phyloP scores from a whole-genome alignment of 2,888 invertebrate species.

The Cephus nigrinus region DNA sequence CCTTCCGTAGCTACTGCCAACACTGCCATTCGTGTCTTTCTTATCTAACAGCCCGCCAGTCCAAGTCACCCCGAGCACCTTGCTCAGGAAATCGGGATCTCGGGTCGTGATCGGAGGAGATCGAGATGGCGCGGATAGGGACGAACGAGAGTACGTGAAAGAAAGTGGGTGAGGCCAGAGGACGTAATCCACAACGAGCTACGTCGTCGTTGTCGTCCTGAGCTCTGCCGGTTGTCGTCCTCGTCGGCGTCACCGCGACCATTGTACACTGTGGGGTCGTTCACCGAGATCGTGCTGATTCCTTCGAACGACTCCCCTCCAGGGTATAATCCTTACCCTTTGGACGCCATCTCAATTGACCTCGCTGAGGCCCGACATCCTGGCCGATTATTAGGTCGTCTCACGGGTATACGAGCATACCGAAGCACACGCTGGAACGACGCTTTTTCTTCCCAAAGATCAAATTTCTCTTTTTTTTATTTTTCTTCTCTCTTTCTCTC shows the following conservation, averaged over 20 bases:
- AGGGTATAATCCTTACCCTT: slow-evolving; percentile 33
- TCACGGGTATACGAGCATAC: slow-evolving; percentile 3
- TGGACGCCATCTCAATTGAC: slow-evolving; percentile 29
- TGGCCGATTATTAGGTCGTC: slow-evolving; percentile 41
- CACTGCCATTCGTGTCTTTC: background rate
- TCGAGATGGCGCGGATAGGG: background rate
- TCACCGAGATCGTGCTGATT: slow-evolving; percentile 48
- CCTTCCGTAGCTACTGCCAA: background rate
- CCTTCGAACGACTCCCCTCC: slow-evolving; percentile 36
- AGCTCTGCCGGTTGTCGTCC: slow-evolving; percentile 15
- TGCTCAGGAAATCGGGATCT: background rate
- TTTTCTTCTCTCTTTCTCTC: background rate
- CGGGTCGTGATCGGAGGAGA: background rate
- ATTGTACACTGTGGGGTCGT: slow-evolving; percentile 37
- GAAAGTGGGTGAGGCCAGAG: background rate
- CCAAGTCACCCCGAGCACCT: background rate
- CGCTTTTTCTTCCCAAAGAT: slow-evolving; percentile 11
- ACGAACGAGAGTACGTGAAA: background rate
- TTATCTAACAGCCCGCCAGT: background rate
- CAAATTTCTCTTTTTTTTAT: slow-evolving; percentile 11
- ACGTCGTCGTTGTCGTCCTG: background rate
- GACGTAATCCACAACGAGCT: background rate
- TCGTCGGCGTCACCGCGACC: slow-evolving; percentile 21
- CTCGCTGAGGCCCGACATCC: slow-evolving; percentile 17
- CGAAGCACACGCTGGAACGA: background rate